Base-by-base conservation (phyloP, 2,113 vertebrate genomes). In the Hystrix cristata region DNA sequence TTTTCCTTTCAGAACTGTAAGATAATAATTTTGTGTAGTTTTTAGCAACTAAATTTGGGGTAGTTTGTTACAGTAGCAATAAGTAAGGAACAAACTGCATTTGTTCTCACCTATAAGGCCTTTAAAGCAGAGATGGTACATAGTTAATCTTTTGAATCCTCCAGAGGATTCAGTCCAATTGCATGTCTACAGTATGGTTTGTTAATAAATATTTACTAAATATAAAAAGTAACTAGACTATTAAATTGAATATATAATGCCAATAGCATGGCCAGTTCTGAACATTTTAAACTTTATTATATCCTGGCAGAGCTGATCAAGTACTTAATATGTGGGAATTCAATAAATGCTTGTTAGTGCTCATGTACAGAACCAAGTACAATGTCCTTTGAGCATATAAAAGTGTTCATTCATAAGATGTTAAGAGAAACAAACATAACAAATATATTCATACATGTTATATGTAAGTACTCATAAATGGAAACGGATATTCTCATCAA, bases 111-210 rank as follows among this genome's bases (percentile, higher is more conserved):
- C 14, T 71, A n/a, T 23, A 87, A 95, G 21, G 64, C 72, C 21
- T 80, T 94, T 80, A 71, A 90, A 76, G 53, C 2, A 93, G 53
- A 89, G 71, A 89, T 64, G 12, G 31, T 80, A 57, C 21, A 60
- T 10, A 67, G 34, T 86, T 97, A 48, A 65, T 71, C 29, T 86
- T 96, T 96, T 51, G 55, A 76, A 85, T 71, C 10, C 7, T 76
- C 2, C 13, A 59, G 38, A 94, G 16, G 83, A 87, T 76, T 91
- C 21, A 95, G 62, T 57, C 3, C 14, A 94, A 51, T 13, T 81
- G 3, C 10, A 90, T 69, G 1, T 91, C 90, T 92, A 59, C 15
- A 81, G 9, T 60, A 46, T 74, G 71, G 3, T 89, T 59, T 87
- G 1, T 55, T 83, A 55, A 46, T 95, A 94, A 83, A 67, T 84